A percentile compares a stretch with the other conserved stretches of the same genome.
Conservation (phyloP, 2,797 vertebrate genomes). For the Trachurus trachurus region DNA sequence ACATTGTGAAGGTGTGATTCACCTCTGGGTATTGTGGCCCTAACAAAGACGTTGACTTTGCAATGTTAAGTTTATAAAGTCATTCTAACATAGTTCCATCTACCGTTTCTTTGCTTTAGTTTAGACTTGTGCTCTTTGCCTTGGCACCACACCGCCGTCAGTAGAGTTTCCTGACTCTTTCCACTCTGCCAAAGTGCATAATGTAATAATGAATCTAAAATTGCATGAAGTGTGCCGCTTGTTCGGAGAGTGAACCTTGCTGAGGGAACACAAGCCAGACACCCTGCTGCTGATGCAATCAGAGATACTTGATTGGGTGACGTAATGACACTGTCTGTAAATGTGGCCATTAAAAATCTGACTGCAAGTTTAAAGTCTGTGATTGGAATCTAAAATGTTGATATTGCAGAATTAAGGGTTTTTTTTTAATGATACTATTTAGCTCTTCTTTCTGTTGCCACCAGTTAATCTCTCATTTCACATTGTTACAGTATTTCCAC, state of each 20-base stretch:
- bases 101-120: constrained; percentile 6
- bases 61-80: constrained; percentile 15
- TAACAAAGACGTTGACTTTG: constrained; percentile 1
- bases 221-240: neutral
- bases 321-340: neutral
- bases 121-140: neutral
- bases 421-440: neutral
- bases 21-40: neutral
- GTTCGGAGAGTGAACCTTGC: neutral
- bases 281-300: neutral
- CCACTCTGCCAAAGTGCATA: constrained; percentile 3
- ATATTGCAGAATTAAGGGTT: neutral
- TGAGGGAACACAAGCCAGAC: neutral
- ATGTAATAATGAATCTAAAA: constrained; percentile 18
- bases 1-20: no score
- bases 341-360: neutral
- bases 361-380: neutral
- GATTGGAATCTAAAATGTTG: neutral
- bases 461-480: neutral
- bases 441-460: neutral
- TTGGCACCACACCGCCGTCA: neutral
- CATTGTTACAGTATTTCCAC: neutral
- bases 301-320: neutral
- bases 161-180: constrained; percentile 6
- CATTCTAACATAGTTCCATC: neutral